Base-by-base conservation (phyloP, 2,113 vertebrate genomes). In the Nerophis lumbriciformis region DNA sequence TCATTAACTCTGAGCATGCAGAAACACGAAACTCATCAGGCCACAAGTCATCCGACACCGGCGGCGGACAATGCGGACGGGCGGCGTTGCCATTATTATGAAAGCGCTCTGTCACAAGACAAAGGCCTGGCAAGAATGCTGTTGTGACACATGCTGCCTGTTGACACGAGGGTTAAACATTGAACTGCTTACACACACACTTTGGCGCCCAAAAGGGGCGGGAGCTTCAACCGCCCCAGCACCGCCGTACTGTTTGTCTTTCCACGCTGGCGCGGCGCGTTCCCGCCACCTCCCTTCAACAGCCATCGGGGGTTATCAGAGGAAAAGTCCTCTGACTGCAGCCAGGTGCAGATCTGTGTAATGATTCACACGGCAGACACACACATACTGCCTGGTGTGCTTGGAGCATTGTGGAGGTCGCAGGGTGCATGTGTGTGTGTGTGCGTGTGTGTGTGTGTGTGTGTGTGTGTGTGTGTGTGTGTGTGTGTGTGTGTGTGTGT, bases 111-210 rank as follows among this genome's bases (percentile, higher is more conserved):
- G 83, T 85, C 85, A 87, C 82, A 87, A 83, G 79, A 82, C 64
- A 0, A 66, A 64, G 12, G 63, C 61, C 71, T 87, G 67, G 50
- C 76, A 67, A 81, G 82, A 88, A 86, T 84, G 83, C 78, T 81
- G 79, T 82, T 87, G 85, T 85, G 83, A 86, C 83, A 87, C 83
- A 80, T 76, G 55, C 59, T 15, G 10, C 15, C 66, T 80, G 78
- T 86, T 88, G 85, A 88, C 83, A 73, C 71, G 85, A 79, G 79
- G 75, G 83, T 88, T 86, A 86, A 88, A 84, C 74, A 82, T 82
- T 83, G 56, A 82, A 76, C 73, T 35, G 14, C 75, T 58, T 53
- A 69, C 69, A 77, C 56, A 66, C 72, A 72, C 79, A 71, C 65
- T 67, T 65, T 12, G 71, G 68, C 65, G 77, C 65, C 72, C 67